These are phyloP conservation scores for Pseudococcus longispinus DNA, from an alignment of 2,888 invertebrate genomes.

Conservation along the genomic window DNA sequence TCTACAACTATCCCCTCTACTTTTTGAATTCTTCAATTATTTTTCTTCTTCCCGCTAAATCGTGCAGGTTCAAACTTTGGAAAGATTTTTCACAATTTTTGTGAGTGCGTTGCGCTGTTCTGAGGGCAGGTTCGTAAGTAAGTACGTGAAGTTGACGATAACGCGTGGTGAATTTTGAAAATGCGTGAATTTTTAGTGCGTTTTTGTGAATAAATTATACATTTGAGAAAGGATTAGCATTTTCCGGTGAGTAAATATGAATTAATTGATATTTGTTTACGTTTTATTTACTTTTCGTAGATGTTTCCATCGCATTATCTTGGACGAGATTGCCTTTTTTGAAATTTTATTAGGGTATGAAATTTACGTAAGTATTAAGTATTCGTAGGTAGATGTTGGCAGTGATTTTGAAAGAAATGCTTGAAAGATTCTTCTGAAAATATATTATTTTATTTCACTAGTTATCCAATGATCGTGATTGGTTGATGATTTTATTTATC, in stretches of 20 bases:
- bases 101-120: neutral
- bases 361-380: too few relatives aligned
- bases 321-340: too few relatives aligned
- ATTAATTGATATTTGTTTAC: neutral
- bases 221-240: neutral
- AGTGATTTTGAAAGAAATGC: too few relatives aligned
- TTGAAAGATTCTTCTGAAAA: too few relatives aligned
- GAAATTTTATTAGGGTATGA: too few relatives aligned
- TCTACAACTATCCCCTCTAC: neutral
- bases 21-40: neutral
- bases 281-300: neutral
- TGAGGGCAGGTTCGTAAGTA: neutral
- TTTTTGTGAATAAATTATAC: neutral
- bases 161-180: neutral
- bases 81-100: neutral
- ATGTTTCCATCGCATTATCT: neutral
- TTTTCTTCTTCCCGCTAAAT: constrained; percentile 6
- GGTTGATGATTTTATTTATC: too few relatives aligned
- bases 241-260: neutral
- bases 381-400: too few relatives aligned
- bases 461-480: too few relatives aligned
- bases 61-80: neutral
- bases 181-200: neutral
- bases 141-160: neutral
- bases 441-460: too few relatives aligned